Conservation (phyloP, 2,113 vertebrate genomes). For the Elgaria multicarinata region DNA sequence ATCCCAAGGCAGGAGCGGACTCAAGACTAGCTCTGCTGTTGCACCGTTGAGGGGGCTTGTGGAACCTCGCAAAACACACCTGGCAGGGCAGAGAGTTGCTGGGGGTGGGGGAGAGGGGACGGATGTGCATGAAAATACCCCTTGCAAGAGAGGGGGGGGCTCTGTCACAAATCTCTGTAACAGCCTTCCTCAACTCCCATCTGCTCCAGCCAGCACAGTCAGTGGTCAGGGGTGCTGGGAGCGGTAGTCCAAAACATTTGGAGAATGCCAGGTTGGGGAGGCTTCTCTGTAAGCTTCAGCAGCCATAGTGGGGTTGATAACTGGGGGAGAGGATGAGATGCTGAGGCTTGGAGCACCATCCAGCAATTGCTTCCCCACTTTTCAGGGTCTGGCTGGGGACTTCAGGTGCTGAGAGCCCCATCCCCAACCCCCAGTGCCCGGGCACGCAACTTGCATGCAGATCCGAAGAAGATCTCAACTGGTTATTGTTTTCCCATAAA, state of each 20-base stretch:
- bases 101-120: not conserved
- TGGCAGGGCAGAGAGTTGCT: not conserved
- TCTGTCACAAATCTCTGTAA: not conserved
- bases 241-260: too few species aligned
- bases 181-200: not conserved
- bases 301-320: not conserved
- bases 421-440: not conserved
- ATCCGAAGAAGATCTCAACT: not conserved
- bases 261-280: not conserved
- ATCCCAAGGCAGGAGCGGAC: not conserved
- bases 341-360: not conserved
- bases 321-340: not conserved
- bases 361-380: not conserved
- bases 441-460: not conserved
- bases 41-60: not conserved
- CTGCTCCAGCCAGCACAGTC: not conserved
- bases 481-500: not conserved
- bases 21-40: not conserved
- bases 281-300: not conserved
- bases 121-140: too few species aligned
- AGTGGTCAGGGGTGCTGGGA: not conserved
- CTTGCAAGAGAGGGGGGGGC: not conserved
- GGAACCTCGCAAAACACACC: not conserved
- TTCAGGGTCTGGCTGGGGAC: not conserved
- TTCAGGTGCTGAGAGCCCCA: not conserved